These are phyloP conservation scores for Athene cunicularia DNA, from an alignment of 2,113 vertebrate species.

Conservation along the genomic window DNA sequence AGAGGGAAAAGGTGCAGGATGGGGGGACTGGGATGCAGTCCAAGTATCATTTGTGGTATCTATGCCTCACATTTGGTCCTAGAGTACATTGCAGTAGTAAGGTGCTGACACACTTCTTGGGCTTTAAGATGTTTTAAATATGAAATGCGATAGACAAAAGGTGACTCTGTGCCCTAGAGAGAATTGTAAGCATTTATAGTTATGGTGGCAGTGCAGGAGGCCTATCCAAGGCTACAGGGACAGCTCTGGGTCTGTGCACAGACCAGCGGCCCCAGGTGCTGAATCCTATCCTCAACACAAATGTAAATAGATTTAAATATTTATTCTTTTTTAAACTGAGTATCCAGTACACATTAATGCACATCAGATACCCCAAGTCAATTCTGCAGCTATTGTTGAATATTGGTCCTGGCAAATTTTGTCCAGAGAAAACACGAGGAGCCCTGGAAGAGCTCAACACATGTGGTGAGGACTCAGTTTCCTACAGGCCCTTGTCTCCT, in stretches of 20 bases:
- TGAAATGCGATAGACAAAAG: background rate
- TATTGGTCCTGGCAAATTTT: background rate
- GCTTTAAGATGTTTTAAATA: background rate
- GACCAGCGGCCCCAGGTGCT: background rate
- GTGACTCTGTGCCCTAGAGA: background rate
- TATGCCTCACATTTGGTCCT: background rate
- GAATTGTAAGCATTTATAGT: background rate
- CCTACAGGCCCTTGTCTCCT: background rate
- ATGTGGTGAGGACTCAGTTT: fast-evolving
- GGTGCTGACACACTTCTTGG: background rate
- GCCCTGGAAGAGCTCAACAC: background rate
- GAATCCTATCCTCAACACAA: background rate
- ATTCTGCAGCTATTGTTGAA: background rate
- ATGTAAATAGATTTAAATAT: background rate
- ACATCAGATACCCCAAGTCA: background rate
- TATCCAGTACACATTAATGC: background rate
- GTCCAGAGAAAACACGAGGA: background rate
- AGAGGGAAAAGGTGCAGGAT: background rate
- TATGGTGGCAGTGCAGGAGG: background rate
- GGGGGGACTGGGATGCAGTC: background rate
- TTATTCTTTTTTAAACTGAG: background rate
- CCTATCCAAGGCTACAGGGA: background rate
- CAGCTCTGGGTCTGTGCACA: background rate
- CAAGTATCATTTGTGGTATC: background rate
- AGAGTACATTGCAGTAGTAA: background rate